Evolutionary conservation across 2,113 vertebrate genomes (phyloP).

Genomic region (Crotophaga sulcirostris): DNA sequence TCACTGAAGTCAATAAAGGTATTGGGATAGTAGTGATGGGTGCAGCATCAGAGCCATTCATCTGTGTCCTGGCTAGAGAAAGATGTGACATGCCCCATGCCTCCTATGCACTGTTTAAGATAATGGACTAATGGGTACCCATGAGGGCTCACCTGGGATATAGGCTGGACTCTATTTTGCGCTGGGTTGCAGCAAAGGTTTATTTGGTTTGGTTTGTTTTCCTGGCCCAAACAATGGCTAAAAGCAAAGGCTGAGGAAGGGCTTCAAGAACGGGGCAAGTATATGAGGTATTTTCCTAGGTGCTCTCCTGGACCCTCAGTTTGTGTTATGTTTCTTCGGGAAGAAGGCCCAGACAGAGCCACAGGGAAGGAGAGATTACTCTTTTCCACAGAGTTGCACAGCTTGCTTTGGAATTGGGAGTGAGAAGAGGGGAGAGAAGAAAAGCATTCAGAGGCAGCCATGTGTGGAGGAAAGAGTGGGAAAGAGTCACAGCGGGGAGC

Average conservation of each 20-base stretch:
- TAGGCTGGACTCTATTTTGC: not conserved
- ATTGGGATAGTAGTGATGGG: not conserved
- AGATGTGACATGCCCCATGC: not conserved
- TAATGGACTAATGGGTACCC: no score
- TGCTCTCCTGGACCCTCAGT: not conserved
- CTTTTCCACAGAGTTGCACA: not conserved
- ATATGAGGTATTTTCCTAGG: not conserved
- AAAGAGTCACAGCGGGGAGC: not conserved
- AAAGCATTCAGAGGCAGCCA: accelerated
- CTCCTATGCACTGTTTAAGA: not conserved
- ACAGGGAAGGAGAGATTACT: not conserved
- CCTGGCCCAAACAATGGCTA: not conserved
- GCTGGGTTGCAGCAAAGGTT: not conserved
- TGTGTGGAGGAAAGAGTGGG: not conserved
- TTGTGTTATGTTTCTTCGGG: not conserved
- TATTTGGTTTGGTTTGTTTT: not conserved
- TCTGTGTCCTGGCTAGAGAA: not conserved
- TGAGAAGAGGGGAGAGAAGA: not conserved
- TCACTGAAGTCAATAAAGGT: not conserved
- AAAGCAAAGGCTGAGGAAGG: not conserved
- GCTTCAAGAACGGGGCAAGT: not conserved
- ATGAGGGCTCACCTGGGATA: not conserved
- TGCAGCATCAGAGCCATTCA: not conserved
- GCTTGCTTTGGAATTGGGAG: not conserved
- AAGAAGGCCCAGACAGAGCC: not conserved